Base-by-base conservation (phyloP, 2,888 invertebrate species). In the Pogonocherus hispidulus region DNA sequence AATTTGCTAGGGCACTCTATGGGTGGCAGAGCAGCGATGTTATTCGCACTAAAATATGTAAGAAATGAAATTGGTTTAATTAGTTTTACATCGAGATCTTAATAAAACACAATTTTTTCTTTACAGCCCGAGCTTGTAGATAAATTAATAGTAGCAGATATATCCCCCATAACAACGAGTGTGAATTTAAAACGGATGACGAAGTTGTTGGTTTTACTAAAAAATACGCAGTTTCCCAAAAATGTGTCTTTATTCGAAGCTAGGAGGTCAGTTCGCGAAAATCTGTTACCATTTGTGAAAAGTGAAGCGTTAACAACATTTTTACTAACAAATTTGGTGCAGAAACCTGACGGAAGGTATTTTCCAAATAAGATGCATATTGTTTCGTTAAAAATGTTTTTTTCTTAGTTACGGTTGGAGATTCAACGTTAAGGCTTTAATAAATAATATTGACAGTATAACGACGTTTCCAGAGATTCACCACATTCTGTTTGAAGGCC, bases 11-110 rank as follows among this genome's bases (percentile, higher is more conserved):
- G 98, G 0, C 98, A 98, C 84, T 97, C 97, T 76, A 96, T 98
- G 95, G 98, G 98, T 14, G 98, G 98, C n/a, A 91, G 96, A 70
- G 90, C 94, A 2, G 93, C 93, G 78, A 97, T 98, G 97, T 89
- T 91, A 64, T 87, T 94, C 60, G 93, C 97, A 27, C 87, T 97
- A 49, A 88, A 89, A 83, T 88, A 91, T 85, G 92, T 92, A 86
- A 79, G 41, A 14, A 41, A 1, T 11, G 2, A 11, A 11, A 32
- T 32, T n/a, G n/a, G n/a, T n/a, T n/a, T n/a, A n/a, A n/a, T n/a
- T n/a, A n/a, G n/a, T n/a, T n/a, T n/a, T n/a, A n/a, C n/a, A n/a
- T n/a, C n/a, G n/a, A n/a, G n/a, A n/a, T n/a, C n/a, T n/a, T n/a
- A n/a, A n/a, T n/a, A n/a, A n/a, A n/a, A n/a, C n/a, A n/a, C n/a